phyloP scores from a whole-genome alignment of 2,113 vertebrate genomes.

The Cheirogaleus medius region DNA sequence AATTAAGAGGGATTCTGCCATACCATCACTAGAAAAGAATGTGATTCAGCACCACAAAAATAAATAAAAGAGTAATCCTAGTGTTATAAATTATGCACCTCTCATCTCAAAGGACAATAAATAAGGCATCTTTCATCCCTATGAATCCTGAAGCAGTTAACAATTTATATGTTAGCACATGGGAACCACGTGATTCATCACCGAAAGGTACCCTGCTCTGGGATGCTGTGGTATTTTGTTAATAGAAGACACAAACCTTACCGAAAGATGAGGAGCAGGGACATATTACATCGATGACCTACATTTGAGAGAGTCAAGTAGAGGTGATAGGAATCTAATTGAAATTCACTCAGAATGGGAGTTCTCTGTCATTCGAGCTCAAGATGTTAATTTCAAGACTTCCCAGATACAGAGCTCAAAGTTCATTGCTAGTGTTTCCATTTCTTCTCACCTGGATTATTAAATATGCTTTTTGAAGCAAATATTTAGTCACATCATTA shows the following conservation, averaged over 20 bases:
- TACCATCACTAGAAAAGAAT: conserved; percentile 59
- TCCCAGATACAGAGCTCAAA: not conserved
- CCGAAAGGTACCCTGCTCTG: not conserved
- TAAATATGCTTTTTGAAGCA: not conserved
- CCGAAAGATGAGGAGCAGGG: conserved; percentile 23
- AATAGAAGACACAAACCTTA: not conserved
- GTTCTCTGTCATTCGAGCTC: not conserved
- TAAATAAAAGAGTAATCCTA: conserved; percentile 67
- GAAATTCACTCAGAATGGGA: not conserved
- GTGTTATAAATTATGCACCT: conserved; percentile 70
- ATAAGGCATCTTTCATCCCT: conserved; percentile 76
- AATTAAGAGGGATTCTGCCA: conserved; percentile 69
- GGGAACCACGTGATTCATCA: conserved; percentile 32
- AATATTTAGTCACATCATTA: not conserved
- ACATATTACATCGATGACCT: not conserved
- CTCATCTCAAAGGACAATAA: conserved; percentile 74
- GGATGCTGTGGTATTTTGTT: not conserved
- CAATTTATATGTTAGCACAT: conserved; percentile 45
- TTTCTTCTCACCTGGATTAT: not conserved
- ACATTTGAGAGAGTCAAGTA: not conserved
- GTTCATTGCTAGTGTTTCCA: not conserved
- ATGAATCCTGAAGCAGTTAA: conserved; percentile 62
- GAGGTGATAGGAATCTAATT: not conserved
- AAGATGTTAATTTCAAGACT: not conserved
- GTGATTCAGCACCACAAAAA: conserved; percentile 59